phyloP scores from a whole-genome alignment of 2,888 invertebrate species.

The Parnassius mnemosyne region DNA sequence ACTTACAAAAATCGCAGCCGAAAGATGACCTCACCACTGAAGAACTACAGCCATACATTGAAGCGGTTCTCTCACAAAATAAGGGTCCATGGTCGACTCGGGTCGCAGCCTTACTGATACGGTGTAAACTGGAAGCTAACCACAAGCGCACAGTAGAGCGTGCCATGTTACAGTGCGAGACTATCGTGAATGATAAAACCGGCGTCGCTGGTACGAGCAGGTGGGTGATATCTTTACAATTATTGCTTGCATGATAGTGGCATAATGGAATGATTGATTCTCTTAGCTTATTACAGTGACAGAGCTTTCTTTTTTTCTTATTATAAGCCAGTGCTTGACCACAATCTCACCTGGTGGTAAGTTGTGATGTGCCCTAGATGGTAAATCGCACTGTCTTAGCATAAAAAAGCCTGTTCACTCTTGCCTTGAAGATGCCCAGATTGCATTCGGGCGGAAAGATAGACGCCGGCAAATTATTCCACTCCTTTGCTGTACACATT shows the following conservation, averaged over 20 bases:
- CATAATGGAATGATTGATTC: too few relatives aligned
- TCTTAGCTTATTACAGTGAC: too few relatives aligned
- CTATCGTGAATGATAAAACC: slow-evolving; percentile 82
- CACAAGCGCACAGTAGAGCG: slow-evolving; percentile 92
- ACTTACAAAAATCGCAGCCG: slow-evolving; percentile 87
- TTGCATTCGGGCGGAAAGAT: too few relatives aligned
- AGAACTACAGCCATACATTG: slow-evolving; percentile 89
- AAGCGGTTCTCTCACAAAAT: slow-evolving; percentile 81
- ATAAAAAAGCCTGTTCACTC: too few relatives aligned
- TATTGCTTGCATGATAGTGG: background rate
- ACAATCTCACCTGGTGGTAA: too few relatives aligned
- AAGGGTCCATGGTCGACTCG: slow-evolving; percentile 89
- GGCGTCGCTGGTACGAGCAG: slow-evolving; percentile 50
- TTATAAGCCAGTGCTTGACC: too few relatives aligned
- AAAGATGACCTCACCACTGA: slow-evolving; percentile 90
- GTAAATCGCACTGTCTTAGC: too few relatives aligned
- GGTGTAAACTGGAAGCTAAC: slow-evolving; percentile 88
- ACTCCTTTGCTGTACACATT: too few relatives aligned
- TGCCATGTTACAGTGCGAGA: slow-evolving; percentile 92
- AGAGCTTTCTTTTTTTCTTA: too few relatives aligned
- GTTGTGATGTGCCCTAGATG: too few relatives aligned
- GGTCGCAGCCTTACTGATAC: slow-evolving; percentile 85
- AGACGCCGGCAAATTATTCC: too few relatives aligned
- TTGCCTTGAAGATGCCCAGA: too few relatives aligned
- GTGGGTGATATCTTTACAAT: slow-evolving; percentile 35